These are phyloP conservation scores for Tokudaia muenninki DNA, from an alignment of 2,797 vertebrate species.

Conservation along the genomic window DNA sequence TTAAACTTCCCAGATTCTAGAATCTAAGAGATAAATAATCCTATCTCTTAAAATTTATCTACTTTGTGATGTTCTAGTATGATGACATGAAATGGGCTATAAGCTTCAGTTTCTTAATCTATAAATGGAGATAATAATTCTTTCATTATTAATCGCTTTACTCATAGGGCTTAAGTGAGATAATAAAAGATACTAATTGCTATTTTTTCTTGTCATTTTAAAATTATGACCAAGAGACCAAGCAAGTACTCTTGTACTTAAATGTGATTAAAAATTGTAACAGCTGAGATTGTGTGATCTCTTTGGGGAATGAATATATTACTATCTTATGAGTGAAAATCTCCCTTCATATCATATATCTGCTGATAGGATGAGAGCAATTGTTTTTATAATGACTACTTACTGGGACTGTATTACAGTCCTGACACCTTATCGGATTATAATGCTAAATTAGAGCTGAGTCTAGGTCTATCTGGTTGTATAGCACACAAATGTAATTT, in stretches of 20 bases:
- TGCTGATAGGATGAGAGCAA: neutral
- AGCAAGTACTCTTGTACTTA: conserved; percentile 31
- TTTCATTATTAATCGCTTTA: conserved; percentile 27
- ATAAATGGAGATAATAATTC: conserved; percentile 13
- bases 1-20: neutral
- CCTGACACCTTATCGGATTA: neutral
- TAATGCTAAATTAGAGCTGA: neutral
- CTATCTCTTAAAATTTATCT: neutral
- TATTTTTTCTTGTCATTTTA: conserved; percentile 44
- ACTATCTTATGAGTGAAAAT: neutral
- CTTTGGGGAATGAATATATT: conserved; percentile 39
- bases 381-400: neutral
- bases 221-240: conserved; percentile 48
- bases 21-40: neutral
- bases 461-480: neutral
- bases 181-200: conserved; percentile 41
- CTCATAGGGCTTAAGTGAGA: conserved; percentile 17
- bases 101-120: conserved; percentile 5
- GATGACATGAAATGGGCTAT: neutral
- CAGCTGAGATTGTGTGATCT: neutral
- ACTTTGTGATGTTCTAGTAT: neutral
- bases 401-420: neutral
- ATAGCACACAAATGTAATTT: neutral
- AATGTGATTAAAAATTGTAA: neutral
- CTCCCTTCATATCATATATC: neutral